Evolutionary conservation across 2,888 invertebrate species (phyloP).

Genomic region (Mycalesis mineus): DNA sequence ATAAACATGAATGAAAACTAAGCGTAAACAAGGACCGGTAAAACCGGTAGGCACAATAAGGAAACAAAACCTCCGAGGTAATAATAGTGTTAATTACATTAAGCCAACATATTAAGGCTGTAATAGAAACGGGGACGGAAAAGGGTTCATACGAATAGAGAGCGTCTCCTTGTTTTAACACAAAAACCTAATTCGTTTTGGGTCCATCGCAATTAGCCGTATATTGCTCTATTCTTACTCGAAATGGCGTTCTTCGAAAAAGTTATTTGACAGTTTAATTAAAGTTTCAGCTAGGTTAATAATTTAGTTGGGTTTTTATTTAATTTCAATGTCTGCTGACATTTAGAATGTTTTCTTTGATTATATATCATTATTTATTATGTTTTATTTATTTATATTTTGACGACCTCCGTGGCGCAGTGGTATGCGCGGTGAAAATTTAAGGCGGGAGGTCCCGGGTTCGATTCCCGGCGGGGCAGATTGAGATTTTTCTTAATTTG

Average conservation of each 20-base stretch:
- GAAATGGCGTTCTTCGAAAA: background rate
- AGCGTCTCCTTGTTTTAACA: background rate
- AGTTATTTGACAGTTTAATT: background rate
- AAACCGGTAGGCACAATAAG: background rate
- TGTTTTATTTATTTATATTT: too few species aligned
- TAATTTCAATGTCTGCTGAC: too few species aligned
- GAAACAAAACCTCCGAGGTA: background rate
- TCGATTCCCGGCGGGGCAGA: too few species aligned
- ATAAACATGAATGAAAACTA: too few species aligned
- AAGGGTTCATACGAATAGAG: background rate
- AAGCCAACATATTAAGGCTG: background rate
- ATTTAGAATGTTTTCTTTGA: too few species aligned
- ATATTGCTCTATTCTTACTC: background rate
- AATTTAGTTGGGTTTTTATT: too few species aligned
- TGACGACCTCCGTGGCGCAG: too few species aligned
- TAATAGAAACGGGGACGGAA: background rate
- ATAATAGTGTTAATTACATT: background rate
- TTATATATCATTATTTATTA: too few species aligned
- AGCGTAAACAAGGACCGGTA: too few species aligned
- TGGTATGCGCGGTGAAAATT: too few species aligned
- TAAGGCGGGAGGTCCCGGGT: too few species aligned
- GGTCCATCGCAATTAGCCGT: background rate
- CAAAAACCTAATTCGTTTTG: slow-evolving; percentile 1
- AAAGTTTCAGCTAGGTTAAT: background rate
- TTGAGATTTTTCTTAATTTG: too few species aligned